Evolutionary conservation across 2,797 vertebrate species (phyloP), one percentile per base, ranked within the genome.

Genomic region (Myripristis murdjan): DNA sequence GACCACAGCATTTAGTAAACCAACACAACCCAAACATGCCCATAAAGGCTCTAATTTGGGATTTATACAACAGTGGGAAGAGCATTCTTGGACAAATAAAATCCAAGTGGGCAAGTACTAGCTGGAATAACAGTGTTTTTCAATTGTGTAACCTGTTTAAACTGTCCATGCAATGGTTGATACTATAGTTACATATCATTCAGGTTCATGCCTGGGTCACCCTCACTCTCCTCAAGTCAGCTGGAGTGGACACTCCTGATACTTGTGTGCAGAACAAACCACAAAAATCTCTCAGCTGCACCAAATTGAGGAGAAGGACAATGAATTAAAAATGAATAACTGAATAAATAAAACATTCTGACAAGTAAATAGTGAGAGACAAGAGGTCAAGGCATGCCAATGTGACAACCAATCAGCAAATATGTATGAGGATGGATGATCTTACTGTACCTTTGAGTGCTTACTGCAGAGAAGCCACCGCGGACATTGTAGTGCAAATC

Each of bases 401-500:
- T 15, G 46, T 33, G 24, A 41, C 14, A 76, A 55, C 6, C 11
- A 23, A 9, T 35, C 1, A 65, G 60, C 22, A 62, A 77, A 63
- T 6, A 22, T 8, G 31, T 41, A 64, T 0, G 37, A 55, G 37
- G 10, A 64, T 69, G 18, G 8, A 22, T 11, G 46, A 61, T 37
- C n/a, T 44, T 76, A 69, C 55, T 73, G 10, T 94, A 95, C 94
- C 94, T 93, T 93, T 77, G 79, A 72, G 86, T 93, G 88, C 90
- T 94, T 86, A 94, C 84, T 91, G 93, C 92, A 91, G 89, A 90
- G 91, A 92, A 89, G 87, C 89, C 87, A 85, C 85, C 82, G 83
- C 87, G 90, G 92, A 92, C 94, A 95, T 95, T 65, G 87, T 93
- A 92, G 87, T 77, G 89, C 82, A 91, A 91, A 85, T 86, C 81